These are phyloP conservation scores for Philopotamus ludificatus DNA, from an alignment of 1,140 invertebrate species.

Conservation along the genomic window DNA sequence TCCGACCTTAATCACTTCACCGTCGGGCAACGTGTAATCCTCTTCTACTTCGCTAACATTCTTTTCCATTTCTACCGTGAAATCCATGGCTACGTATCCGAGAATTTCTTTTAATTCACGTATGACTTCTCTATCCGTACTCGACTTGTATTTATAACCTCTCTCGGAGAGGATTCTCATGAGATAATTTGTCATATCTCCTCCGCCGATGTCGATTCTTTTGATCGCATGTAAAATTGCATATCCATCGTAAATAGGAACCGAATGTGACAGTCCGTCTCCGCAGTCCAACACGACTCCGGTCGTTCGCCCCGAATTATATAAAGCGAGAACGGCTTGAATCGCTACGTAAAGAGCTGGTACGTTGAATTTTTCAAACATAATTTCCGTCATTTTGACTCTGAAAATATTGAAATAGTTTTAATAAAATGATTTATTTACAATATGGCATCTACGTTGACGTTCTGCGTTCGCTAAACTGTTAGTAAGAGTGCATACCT, in stretches of 20 bases:
- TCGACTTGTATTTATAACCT: slow-evolving; percentile 76
- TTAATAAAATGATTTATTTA: background rate
- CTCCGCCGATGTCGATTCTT: slow-evolving; percentile 81
- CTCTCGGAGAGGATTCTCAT: slow-evolving; percentile 89
- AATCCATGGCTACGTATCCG: slow-evolving; percentile 89
- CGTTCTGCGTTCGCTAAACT: slow-evolving; percentile 89
- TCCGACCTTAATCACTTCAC: slow-evolving; percentile 89
- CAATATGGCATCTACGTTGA: slow-evolving; percentile 80
- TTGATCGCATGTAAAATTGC: slow-evolving; percentile 83
- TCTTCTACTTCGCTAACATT: slow-evolving; percentile 64
- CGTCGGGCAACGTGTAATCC: slow-evolving; percentile 82
- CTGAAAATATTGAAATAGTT: slow-evolving; percentile 4
- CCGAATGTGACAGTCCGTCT: slow-evolving; percentile 85
- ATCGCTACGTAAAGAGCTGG: slow-evolving; percentile 72
- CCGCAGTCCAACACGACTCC: slow-evolving; percentile 77
- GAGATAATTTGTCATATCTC: slow-evolving; percentile 85
- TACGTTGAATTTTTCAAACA: slow-evolving; percentile 78
- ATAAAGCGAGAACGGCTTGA: slow-evolving; percentile 75
- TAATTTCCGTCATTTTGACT: slow-evolving; percentile 83
- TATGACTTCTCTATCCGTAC: slow-evolving; percentile 86
- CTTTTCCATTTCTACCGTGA: slow-evolving; percentile 84
- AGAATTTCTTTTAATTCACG: slow-evolving; percentile 91
- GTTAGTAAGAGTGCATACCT: slow-evolving; percentile 82
- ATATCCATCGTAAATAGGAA: slow-evolving; percentile 87
- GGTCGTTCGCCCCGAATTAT: slow-evolving; percentile 78